These are phyloP conservation scores for Scortum barcoo DNA, from an alignment of 2,113 vertebrate genomes.

Conservation along the genomic window DNA sequence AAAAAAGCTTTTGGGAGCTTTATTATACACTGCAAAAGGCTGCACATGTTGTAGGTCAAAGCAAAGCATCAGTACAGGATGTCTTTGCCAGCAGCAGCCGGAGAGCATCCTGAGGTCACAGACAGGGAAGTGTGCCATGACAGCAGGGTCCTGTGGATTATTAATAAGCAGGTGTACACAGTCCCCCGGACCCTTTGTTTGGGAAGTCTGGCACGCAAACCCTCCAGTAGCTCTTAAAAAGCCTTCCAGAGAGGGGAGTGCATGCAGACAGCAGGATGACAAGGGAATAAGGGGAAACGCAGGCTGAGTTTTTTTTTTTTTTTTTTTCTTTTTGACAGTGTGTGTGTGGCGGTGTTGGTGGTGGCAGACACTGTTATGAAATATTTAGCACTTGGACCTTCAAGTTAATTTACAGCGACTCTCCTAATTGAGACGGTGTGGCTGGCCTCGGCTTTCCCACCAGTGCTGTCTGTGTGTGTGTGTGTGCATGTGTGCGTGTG, in stretches of 20 bases:
- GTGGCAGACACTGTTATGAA: slow-evolving; percentile 55
- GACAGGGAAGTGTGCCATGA: slow-evolving; percentile 44
- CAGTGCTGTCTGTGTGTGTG: slow-evolving; percentile 4
- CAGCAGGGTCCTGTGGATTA: slow-evolving; percentile 62
- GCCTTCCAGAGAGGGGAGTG: slow-evolving; percentile 42
- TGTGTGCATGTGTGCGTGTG: slow-evolving; percentile 11
- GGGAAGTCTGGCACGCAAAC: slow-evolving; percentile 62
- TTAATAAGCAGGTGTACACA: slow-evolving; percentile 68
- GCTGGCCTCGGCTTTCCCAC: slow-evolving; percentile 20
- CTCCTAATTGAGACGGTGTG: slow-evolving; percentile 51
- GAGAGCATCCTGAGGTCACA: slow-evolving; percentile 32
- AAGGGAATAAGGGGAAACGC: slow-evolving; percentile 33
- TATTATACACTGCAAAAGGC: background rate
- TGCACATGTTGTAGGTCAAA: background rate
- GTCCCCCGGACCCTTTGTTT: slow-evolving; percentile 35
- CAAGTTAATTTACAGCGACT: slow-evolving; percentile 59
- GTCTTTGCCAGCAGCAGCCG: slow-evolving; percentile 11
- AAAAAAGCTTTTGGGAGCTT: background rate
- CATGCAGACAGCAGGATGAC: slow-evolving; percentile 41
- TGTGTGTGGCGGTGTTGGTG: slow-evolving; percentile 17
- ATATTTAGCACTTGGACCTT: slow-evolving; percentile 66
- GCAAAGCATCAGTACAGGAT: background rate
- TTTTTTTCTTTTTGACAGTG: background rate
- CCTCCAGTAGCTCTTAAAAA: slow-evolving; percentile 48
- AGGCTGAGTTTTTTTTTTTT: slow-evolving; percentile 13